Conservation (phyloP, 2,797 vertebrate genomes). For the Emydoidea blandingii region DNA sequence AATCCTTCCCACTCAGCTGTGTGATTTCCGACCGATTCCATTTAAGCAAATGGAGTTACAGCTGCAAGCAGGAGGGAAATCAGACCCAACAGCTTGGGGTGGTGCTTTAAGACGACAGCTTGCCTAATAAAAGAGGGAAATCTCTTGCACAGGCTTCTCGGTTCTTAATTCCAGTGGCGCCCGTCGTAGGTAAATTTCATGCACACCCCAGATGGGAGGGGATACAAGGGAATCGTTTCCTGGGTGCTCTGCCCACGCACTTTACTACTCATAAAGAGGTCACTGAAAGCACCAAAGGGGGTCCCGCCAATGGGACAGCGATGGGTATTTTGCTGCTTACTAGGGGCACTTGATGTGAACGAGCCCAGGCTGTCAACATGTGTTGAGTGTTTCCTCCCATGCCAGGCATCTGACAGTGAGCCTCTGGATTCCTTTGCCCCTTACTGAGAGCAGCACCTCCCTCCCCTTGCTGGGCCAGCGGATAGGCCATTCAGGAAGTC, state of each 20-base stretch:
- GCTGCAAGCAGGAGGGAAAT: not conserved
- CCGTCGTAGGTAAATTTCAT: too few species aligned
- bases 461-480: not conserved
- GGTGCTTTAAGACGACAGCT: not conserved
- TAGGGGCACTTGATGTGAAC: too few species aligned
- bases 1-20: not conserved
- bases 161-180: too few species aligned
- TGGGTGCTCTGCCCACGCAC: not conserved
- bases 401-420: not conserved
- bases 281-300: too few species aligned
- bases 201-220: not conserved
- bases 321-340: too few species aligned
- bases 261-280: too few species aligned
- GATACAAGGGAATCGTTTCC: not conserved
- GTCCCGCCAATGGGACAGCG: too few species aligned
- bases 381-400: not conserved
- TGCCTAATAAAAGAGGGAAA: not conserved
- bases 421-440: not conserved
- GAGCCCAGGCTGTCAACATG: not conserved
- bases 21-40: not conserved
- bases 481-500: constrained; percentile 42
- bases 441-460: not conserved
- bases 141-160: not conserved
- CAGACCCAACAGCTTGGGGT: not conserved
- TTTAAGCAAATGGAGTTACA: rapidly evolving